Evolutionary conservation across 2,113 vertebrate species (phyloP).

Genomic region (Campylorhamphus procurvoides): DNA sequence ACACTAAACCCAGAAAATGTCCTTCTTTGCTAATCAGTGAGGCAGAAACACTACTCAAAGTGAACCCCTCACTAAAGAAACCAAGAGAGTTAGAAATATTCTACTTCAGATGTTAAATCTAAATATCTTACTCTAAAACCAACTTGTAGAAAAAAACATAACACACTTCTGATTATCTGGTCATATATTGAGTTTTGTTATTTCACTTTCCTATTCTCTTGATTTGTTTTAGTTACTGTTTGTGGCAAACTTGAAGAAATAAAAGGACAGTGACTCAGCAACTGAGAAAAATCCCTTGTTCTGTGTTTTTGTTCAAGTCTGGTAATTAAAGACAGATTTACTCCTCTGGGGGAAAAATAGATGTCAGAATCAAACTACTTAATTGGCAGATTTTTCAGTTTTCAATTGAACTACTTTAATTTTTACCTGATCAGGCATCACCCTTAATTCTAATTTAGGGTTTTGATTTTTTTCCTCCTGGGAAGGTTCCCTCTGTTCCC

Average conservation of each 20-base stretch:
- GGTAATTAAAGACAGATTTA: background rate
- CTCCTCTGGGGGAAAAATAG: background rate
- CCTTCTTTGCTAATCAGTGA: background rate
- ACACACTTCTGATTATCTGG: background rate
- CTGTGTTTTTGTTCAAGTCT: background rate
- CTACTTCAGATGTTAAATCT: background rate
- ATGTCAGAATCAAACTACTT: background rate
- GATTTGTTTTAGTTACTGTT: background rate
- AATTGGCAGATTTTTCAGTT: background rate
- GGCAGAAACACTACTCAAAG: background rate
- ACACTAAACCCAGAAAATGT: background rate
- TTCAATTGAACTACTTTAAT: conserved; percentile 2
- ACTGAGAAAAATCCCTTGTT: background rate
- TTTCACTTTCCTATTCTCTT: background rate
- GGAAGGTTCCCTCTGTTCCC: conserved; percentile 5
- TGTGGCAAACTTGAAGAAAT: background rate
- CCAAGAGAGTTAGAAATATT: background rate
- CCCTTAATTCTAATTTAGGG: background rate
- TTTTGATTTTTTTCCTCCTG: background rate
- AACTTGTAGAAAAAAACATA: background rate
- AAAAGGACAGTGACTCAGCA: background rate
- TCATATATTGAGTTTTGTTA: background rate
- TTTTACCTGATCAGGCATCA: background rate
- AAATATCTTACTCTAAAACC: background rate
- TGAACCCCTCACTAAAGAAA: background rate